Evolutionary conservation across 2,888 invertebrate species (phyloP).

Genomic region (Amblyjoppa proteus): DNA sequence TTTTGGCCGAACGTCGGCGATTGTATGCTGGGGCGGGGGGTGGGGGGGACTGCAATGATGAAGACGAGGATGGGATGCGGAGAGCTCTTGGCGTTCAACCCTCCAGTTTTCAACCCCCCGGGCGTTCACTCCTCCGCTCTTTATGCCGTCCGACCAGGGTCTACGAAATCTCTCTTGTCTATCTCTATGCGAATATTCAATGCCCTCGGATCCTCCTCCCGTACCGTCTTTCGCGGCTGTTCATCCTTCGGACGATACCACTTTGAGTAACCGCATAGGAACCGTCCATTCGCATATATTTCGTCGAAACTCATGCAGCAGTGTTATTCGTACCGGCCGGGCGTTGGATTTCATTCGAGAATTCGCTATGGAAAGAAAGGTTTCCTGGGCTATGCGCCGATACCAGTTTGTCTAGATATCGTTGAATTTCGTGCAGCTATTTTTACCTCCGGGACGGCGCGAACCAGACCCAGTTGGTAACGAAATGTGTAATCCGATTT

Average conservation of each 20-base stretch:
- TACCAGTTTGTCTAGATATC: slow-evolving; percentile 6
- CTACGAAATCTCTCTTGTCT: slow-evolving; percentile 15
- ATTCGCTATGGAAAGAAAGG: not conserved
- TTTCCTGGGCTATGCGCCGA: not conserved
- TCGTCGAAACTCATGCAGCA: slow-evolving; percentile 1
- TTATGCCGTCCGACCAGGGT: slow-evolving; percentile 15
- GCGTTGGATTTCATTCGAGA: slow-evolving; percentile 36
- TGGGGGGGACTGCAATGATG: slow-evolving; percentile 16
- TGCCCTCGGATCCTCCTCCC: not conserved
- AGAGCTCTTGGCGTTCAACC: slow-evolving; percentile 42
- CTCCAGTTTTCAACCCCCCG: slow-evolving; percentile 47
- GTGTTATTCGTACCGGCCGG: not conserved
- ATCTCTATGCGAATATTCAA: slow-evolving; percentile 36
- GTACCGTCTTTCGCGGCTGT: not conserved
- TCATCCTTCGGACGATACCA: not conserved
- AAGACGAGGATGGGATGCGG: slow-evolving; percentile 27
- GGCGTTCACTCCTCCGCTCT: not conserved
- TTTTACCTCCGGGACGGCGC: not conserved
- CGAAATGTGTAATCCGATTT: too few relatives aligned
- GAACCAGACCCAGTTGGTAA: too few relatives aligned
- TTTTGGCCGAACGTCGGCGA: slow-evolving; percentile 72
- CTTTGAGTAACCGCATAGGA: slow-evolving; percentile 19
- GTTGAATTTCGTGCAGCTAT: not conserved
- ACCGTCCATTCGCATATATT: slow-evolving; percentile 16
- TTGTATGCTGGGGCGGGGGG: slow-evolving; percentile 26